Evolutionary conservation across 2,797 vertebrate species (phyloP).

Genomic region (Micropoecilia bifurca): DNA sequence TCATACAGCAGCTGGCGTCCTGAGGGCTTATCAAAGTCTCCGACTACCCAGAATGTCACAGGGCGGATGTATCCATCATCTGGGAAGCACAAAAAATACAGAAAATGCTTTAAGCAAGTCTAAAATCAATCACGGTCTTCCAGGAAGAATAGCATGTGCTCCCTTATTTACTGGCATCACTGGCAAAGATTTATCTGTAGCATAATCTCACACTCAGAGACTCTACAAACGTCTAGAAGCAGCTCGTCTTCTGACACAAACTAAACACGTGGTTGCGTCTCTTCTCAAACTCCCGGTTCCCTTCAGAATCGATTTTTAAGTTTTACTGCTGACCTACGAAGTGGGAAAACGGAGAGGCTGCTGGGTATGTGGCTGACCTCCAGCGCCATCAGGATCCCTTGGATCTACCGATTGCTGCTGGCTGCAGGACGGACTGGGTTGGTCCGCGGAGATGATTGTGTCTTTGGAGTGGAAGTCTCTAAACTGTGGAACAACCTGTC

Average conservation of each 20-base stretch:
- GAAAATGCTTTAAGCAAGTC: background rate
- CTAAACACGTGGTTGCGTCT: background rate
- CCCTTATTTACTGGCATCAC: background rate
- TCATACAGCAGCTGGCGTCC: slow-evolving; percentile 95
- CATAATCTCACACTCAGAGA: background rate
- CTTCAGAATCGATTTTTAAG: background rate
- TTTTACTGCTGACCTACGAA: background rate
- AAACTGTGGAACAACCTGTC: background rate
- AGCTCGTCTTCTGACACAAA: background rate
- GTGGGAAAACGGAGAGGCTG: background rate
- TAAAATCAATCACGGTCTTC: too few species aligned
- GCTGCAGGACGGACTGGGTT: background rate
- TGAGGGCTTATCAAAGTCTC: slow-evolving; percentile 92
- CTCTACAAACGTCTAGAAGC: background rate
- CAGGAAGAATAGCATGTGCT: background rate
- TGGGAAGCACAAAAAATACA: slow-evolving; percentile 56
- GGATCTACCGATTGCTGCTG: background rate
- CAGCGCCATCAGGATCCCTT: background rate
- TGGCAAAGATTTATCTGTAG: background rate
- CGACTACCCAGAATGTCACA: slow-evolving; percentile 97
- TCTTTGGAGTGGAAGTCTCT: background rate
- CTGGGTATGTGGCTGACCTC: background rate
- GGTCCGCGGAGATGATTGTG: background rate
- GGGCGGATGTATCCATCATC: slow-evolving; percentile 95
- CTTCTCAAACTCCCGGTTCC: background rate